These are phyloP conservation scores for Strix aluco DNA, from an alignment of 2,113 vertebrate genomes.

Conservation along the genomic window DNA sequence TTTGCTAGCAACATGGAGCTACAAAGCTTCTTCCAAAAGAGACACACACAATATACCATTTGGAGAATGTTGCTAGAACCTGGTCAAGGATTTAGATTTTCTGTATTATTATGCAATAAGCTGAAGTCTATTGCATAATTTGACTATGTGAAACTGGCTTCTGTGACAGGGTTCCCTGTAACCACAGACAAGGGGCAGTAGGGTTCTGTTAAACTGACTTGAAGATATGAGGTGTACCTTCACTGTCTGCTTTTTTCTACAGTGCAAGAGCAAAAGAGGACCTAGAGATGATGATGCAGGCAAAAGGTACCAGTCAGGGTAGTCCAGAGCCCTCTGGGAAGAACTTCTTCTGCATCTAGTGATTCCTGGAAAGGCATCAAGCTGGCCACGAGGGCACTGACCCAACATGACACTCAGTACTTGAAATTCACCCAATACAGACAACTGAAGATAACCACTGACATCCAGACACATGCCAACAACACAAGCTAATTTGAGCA, in stretches of 20 bases:
- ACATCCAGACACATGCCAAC: neutral
- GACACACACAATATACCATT: neutral
- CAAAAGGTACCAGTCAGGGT: neutral
- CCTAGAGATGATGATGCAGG: neutral
- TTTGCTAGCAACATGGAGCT: neutral
- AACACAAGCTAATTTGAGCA: neutral
- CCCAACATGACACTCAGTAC: neutral
- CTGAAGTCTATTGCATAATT: neutral
- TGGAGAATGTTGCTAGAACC: neutral
- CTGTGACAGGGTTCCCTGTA: neutral
- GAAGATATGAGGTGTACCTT: neutral
- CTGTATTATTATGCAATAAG: neutral
- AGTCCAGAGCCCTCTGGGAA: neutral
- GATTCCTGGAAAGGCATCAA: neutral
- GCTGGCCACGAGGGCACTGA: neutral
- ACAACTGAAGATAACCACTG: neutral
- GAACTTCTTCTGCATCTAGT: neutral
- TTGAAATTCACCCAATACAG: neutral
- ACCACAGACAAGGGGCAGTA: neutral
- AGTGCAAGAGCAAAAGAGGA: neutral
- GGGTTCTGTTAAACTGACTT: neutral
- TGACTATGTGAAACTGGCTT: neutral
- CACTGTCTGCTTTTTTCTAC: neutral
- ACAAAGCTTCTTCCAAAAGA: neutral
- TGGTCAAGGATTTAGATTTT: neutral